These are phyloP conservation scores for Botia kubotai DNA, from an alignment of 2,797 vertebrate genomes.

Conservation along the genomic window DNA sequence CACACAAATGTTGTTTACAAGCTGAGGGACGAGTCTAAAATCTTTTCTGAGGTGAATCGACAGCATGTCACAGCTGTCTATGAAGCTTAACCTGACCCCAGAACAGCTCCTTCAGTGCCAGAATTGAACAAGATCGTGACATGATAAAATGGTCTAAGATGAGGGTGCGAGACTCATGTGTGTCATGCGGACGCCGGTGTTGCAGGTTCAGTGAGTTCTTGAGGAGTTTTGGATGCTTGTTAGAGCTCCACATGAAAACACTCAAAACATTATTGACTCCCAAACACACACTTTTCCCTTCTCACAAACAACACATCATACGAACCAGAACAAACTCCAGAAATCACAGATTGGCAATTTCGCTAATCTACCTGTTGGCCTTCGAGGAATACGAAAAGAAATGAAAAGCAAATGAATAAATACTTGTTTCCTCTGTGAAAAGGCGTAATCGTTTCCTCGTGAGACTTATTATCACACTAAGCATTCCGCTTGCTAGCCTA, in stretches of 20 bases:
- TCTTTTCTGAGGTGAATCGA: not conserved
- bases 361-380: constrained; percentile 12
- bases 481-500: constrained; percentile 12
- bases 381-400: constrained; percentile 11
- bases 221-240: constrained; percentile 28
- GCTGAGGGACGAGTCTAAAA: too few relatives aligned
- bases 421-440: constrained; percentile 8
- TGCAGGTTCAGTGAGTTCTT: constrained; percentile 27
- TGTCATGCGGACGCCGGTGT: constrained; percentile 14
- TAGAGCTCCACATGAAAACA: constrained; percentile 39
- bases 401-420: constrained; percentile 3
- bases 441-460: constrained; percentile 5
- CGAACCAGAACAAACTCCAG: not conserved
- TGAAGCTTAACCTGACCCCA: not conserved
- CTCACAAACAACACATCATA: not conserved
- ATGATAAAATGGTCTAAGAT: constrained; percentile 9
- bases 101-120: not conserved
- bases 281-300: constrained; percentile 4
- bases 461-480: constrained; percentile 41
- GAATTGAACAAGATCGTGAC: constrained; percentile 10
- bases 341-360: not conserved
- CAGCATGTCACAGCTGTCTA: not conserved
- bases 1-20: not conserved
- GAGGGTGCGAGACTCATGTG: not conserved
- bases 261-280: not conserved